A percentile compares a stretch with the other conserved stretches of the same genome.
phyloP scores from a whole-genome alignment of 2,888 invertebrate species.

The Hyposoter didymator region DNA sequence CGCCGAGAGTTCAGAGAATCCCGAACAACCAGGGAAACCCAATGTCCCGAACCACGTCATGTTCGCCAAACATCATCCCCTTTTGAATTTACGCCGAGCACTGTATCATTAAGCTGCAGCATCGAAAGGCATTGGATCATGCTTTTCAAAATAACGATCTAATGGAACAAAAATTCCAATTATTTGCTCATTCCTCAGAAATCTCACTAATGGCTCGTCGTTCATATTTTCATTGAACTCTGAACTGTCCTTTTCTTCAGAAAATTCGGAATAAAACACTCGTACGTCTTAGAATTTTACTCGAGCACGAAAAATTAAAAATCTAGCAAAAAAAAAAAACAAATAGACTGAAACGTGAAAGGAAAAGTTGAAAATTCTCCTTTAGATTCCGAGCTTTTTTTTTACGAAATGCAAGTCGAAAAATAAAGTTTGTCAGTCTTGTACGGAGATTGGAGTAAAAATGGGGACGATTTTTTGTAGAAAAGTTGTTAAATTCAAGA shows the following conservation, averaged over 20 bases:
- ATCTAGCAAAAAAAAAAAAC: background rate
- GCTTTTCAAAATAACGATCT: background rate
- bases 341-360: too few species aligned
- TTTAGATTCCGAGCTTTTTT: background rate
- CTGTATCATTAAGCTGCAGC: conserved; percentile 22
- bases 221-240: background rate
- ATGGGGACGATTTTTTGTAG: background rate
- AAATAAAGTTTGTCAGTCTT: background rate
- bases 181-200: background rate
- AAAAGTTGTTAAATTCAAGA: background rate
- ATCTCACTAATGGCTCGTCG: background rate
- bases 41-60: conserved; percentile 34
- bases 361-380: too few species aligned
- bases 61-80: conserved; percentile 32
- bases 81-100: conserved; percentile 46
- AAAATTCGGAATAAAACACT: background rate
- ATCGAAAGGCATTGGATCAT: background rate
- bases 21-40: conserved; percentile 27
- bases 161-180: background rate
- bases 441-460: background rate
- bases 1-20: conserved; percentile 51
- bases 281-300: too few species aligned
- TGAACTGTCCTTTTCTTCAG: background rate
- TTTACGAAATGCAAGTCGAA: background rate
- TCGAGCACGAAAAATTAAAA: too few species aligned